Base-by-base conservation (phyloP, 1,140 invertebrate genomes). In the Hormaphis cornu region DNA sequence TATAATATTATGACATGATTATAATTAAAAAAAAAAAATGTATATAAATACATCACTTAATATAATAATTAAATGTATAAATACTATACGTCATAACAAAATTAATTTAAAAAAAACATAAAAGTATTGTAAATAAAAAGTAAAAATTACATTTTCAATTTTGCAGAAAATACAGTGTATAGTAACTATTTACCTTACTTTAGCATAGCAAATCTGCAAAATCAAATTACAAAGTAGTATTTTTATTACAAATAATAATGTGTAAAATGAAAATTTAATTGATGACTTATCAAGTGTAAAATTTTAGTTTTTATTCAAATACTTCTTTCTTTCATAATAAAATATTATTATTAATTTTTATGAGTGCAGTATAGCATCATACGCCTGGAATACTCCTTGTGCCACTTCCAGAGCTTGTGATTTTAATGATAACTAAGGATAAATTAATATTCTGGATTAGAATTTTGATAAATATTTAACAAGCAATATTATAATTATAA, bases 401-500 rank as follows among this genome's bases (percentile, higher is more conserved):
- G 94, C 93, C 37, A 98, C 93, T 80, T 98, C 95, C 20, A 93
- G 86, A 7, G 93, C 89, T 71, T 93, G 84, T 3, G 94, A 95
- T 79, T 98, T 98, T 66, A 98, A 80, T 3, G 89, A 90, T 16
- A 91, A 78, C 87, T 89, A 80, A 42, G 87, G 84, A 70, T 72
- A 76, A 77, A 74, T 72, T 54, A 71, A 70, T 71, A 42, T 71
- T 12, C 3, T n/a, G n/a, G 30, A 33, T 37, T 42, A 40, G 6
- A 40, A 28, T 8, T 4, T 48, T 28, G 1, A 6, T 6, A n/a
- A n/a, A n/a, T n/a, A n/a, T n/a, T n/a, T n/a, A n/a, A n/a, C n/a
- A n/a, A n/a, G n/a, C n/a, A n/a, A n/a, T n/a, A n/a, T n/a, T n/a
- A n/a, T n/a, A n/a, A n/a, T n/a, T n/a, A n/a, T n/a, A n/a, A n/a